These are phyloP conservation scores for Cyrtonyx montezumae DNA, from an alignment of 2,113 vertebrate species.

Conservation along the genomic window DNA sequence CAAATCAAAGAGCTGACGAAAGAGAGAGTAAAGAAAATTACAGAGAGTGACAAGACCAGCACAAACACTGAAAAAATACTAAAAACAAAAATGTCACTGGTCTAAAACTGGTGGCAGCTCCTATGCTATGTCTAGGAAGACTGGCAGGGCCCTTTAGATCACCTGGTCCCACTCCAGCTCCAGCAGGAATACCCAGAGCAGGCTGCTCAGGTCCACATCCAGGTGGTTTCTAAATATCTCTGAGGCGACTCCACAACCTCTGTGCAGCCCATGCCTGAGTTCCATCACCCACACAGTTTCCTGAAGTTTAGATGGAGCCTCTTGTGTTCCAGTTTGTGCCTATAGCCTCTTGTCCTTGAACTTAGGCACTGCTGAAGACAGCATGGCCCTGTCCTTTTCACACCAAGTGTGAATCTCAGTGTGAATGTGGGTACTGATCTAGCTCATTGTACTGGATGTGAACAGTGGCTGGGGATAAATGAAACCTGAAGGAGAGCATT, in stretches of 20 bases:
- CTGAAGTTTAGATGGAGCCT: too few species aligned
- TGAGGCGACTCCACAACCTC: too few species aligned
- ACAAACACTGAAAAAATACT: neutral
- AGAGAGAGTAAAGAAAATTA: neutral
- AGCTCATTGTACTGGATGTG: neutral
- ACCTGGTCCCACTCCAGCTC: too few species aligned
- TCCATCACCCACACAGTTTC: too few species aligned
- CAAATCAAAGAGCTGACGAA: neutral
- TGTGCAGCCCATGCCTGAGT: too few species aligned
- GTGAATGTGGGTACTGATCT: neutral
- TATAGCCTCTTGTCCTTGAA: too few species aligned
- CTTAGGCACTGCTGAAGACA: too few species aligned
- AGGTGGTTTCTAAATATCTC: too few species aligned
- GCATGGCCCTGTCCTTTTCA: neutral
- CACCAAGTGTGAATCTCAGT: neutral
- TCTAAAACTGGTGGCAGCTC: neutral
- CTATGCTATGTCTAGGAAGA: neutral
- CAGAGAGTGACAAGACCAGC: neutral
- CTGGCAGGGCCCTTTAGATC: too few species aligned
- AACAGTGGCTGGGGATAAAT: neutral
- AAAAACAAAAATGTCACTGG: neutral
- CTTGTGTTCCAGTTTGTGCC: too few species aligned
- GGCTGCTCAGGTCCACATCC: too few species aligned
- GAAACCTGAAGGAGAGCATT: neutral
- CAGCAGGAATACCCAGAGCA: too few species aligned